Evolutionary conservation across 2,797 vertebrate genomes (phyloP).

Genomic region (Morus bassanus): DNA sequence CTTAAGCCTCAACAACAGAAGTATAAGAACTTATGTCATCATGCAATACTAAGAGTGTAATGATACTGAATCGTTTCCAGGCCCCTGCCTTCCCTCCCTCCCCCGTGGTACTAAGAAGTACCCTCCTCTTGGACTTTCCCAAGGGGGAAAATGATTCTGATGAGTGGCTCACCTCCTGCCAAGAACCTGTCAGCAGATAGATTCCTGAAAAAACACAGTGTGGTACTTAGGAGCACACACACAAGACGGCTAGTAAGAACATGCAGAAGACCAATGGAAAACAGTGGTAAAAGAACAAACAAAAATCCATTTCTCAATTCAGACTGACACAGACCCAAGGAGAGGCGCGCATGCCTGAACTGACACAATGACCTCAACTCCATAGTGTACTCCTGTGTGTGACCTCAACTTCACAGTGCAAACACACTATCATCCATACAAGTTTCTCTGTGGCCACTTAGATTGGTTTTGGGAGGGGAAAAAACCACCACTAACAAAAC

Average conservation of each 20-base stretch:
- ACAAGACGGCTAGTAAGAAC: neutral
- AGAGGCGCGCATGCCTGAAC: neutral
- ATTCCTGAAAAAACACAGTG: neutral
- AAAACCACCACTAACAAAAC: neutral
- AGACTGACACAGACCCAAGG: neutral
- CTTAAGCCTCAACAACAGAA: neutral
- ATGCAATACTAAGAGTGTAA: neutral
- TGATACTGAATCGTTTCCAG: neutral
- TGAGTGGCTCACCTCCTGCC: neutral
- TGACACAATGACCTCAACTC: neutral
- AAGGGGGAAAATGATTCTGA: neutral
- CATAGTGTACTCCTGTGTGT: neutral
- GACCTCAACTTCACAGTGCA: neutral
- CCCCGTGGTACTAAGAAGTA: too few species aligned
- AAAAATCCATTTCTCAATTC: neutral
- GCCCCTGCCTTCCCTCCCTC: neutral
- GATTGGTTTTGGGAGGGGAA: neutral
- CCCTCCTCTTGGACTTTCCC: neutral
- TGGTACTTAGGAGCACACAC: neutral
- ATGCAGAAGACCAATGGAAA: neutral
- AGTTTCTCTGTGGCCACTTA: neutral
- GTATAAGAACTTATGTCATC: neutral
- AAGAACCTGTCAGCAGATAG: neutral
- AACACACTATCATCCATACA: neutral
- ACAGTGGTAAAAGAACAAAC: neutral